Evolutionary conservation across 1,140 invertebrate species (phyloP), one percentile per base, ranked within the genome.

Genomic region (Rhagoletis zephyria): DNA sequence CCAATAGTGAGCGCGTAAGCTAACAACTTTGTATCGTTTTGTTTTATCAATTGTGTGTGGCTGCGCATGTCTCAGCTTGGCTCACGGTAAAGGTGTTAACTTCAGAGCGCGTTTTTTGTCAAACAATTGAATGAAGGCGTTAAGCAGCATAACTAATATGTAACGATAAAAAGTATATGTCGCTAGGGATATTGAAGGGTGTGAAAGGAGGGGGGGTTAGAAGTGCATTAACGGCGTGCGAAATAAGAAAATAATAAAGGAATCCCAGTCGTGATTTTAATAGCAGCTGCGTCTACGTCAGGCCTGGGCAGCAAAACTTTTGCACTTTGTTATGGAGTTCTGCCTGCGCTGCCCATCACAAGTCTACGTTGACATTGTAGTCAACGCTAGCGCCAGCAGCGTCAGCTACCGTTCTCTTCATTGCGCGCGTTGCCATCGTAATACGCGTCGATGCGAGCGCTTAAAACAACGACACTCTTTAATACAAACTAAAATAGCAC

Each of bases 1-100:
- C 74, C 48, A 81, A 81, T 51, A 81, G 74, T 19, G 48, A 19
- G 48, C 45, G 48, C 74, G 51, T 30, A 63, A 63, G 61, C n/a
- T 56, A 2, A 56, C 61, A 14, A 63, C 12, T 63, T 14, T 14
- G 61, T 63, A 63, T 63, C 12, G n/a, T n/a, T n/a, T n/a, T n/a
- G n/a, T n/a, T n/a, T n/a, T n/a, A n/a, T n/a, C n/a, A n/a, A n/a
- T n/a, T n/a, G n/a, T n/a, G n/a, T n/a, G n/a, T n/a, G n/a, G n/a
- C n/a, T n/a, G n/a, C n/a, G 51, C 51, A 7, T 10, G 51, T 2
- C 51, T 56, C 64, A 30, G 7, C 30, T 10, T 40, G 64, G 7
- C 3, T 19, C 64, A 12, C 30, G 10, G 4, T 6, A n/a, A 14
- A n/a, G 4, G 3, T n/a, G 19, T n/a, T 19, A 4, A n/a, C 0